Evolutionary conservation across 2,797 vertebrate species (phyloP), one percentile per base, ranked within the genome.

Genomic region (Anolis apletophallus): DNA sequence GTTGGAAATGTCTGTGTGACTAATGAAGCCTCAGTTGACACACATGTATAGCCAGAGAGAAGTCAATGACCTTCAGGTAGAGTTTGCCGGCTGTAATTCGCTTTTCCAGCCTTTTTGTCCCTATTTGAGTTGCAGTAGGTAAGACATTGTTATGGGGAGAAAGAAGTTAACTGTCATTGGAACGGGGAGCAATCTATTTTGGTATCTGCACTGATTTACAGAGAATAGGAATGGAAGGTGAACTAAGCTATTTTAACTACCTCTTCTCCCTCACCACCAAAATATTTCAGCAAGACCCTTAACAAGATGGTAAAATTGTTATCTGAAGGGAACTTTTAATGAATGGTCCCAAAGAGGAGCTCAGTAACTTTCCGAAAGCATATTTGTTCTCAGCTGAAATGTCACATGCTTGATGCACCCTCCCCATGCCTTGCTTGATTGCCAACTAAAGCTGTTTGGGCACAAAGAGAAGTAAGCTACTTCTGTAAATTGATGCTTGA

Each of bases 181-280:
- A 74, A 83, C 78, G 57, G 80, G 86, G 87, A 85, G 91, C 88
- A 82, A 54, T 75, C 92, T 93, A 91, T 92, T 93, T 40, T 83
- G 78, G 88, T 61, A 46, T 84, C 76, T 91, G 87, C 64, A 46
- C 88, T 88, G 81, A 90, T 73, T 75, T 87, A 81, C 87, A 87
- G 80, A 85, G 88, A 90, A 91, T 72, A 88, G 88, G 88, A 90
- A 90, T 84, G 17, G 81, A 85, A 91, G 40, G 75, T 82, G 85
- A 87, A 71, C 19, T 89, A 91, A 93, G 92, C 89, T 90, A 90
- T 91, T 90, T 91, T 90, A 83, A 89, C 86, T 88, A 54, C n/a
- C 83, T 67, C 80, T 5, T 76, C 4, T 84, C 80, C 29, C 85
- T 34, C 32, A 3, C 16, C 32, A n/a, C 32, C 19, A 59, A 36